Evolutionary conservation across 2,113 vertebrate species (phyloP).

Genomic region (Hassar affinis): DNA sequence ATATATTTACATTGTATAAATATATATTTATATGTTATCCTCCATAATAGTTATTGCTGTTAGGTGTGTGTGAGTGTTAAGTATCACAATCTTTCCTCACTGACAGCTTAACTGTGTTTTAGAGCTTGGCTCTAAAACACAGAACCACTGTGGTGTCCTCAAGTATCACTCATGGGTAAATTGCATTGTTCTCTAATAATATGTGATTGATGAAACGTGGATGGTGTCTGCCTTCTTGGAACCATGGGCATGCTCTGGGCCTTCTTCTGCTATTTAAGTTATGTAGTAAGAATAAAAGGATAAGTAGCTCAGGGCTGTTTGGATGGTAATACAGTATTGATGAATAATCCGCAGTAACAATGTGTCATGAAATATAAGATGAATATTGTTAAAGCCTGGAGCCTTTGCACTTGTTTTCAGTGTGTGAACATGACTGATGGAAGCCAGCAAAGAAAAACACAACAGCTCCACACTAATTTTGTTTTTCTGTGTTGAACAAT

Average conservation of each 20-base stretch:
- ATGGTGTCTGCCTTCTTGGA: not conserved
- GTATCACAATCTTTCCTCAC: not conserved
- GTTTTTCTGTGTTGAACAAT: not conserved
- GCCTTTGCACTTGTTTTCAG: not conserved
- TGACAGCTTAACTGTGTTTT: not conserved
- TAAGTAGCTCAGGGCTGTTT: constrained; percentile 15
- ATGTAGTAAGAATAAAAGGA: not conserved
- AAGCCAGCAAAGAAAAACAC: not conserved
- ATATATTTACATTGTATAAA: not conserved
- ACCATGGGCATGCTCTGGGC: not conserved
- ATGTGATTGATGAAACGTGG: constrained; percentile 10
- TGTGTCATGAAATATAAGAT: constrained; percentile 22
- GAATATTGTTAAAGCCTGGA: not conserved
- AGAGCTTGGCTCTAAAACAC: not conserved
- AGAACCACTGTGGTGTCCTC: not conserved
- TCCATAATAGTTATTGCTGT: no score
- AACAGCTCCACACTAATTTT: not conserved
- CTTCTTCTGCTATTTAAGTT: constrained; percentile 10
- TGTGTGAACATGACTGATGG: constrained; percentile 13
- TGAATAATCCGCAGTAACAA: constrained; percentile 13
- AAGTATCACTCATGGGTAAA: constrained; percentile 12
- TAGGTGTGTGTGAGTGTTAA: not conserved
- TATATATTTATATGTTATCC: not conserved
- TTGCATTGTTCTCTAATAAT: constrained; percentile 5
- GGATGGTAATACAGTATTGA: constrained; percentile 33